These are phyloP conservation scores for Amphiprion ocellaris DNA, from an alignment of 2,113 vertebrate species.

Conservation along the genomic window DNA sequence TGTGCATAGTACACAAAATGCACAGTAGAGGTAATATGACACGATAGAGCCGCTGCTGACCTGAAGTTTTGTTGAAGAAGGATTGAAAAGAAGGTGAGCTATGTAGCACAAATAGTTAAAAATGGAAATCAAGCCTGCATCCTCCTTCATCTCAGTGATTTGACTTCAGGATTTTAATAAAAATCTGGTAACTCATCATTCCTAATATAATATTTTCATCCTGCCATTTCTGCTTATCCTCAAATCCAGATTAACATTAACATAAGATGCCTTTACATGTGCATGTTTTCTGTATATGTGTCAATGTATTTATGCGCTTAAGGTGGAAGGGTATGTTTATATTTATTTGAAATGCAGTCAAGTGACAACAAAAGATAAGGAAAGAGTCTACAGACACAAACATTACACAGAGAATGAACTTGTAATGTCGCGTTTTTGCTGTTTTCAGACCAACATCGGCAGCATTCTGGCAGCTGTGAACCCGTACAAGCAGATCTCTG, in stretches of 20 bases:
- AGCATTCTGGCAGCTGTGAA: slow-evolving; percentile 94
- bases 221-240: slow-evolving; percentile 27
- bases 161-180: slow-evolving; percentile 20
- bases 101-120: neutral
- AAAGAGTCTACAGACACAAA: too few relatives aligned
- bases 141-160: neutral
- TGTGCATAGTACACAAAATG: slow-evolving; percentile 11
- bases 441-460: slow-evolving; percentile 91
- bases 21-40: slow-evolving; percentile 45
- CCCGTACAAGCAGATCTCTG: slow-evolving; percentile 90
- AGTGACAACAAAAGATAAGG: neutral
- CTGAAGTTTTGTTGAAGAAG: neutral
- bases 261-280: neutral
- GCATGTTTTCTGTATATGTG: neutral
- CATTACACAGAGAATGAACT: neutral
- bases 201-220: neutral
- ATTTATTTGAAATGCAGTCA: too few relatives aligned
- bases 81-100: slow-evolving; percentile 12
- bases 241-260: slow-evolving; percentile 29
- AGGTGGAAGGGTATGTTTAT: too few relatives aligned
- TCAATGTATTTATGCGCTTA: neutral
- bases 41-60: slow-evolving; percentile 32
- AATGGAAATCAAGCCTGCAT: neutral
- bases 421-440: neutral
- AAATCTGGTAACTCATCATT: neutral